Evolutionary conservation across 2,888 invertebrate species (phyloP), one percentile per base, ranked within the genome.

Genomic region (Limnephilus auricula): DNA sequence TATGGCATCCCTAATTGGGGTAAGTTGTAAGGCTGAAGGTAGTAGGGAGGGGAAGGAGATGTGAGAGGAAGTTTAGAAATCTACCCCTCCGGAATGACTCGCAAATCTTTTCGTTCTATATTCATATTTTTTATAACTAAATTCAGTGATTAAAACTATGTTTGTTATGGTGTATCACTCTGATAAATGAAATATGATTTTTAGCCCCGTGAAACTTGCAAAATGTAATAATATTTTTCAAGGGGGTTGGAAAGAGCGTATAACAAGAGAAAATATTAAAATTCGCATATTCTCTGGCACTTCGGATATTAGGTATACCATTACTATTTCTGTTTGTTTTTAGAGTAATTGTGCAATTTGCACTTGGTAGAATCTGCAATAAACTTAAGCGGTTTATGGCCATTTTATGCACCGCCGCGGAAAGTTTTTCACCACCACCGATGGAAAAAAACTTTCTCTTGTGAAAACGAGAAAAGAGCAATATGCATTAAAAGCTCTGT

Each of bases 271-370:
- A 65, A 65, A 65, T 25, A 65, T 65, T 65, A 25, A 65, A 65
- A 65, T 65, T 6, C 6, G 25, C 65, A 2, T 25, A 25, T 65
- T 65, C 18, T 25, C 25, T 6, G 65, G 25, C 25, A 65, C 25
- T 65, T 9, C 9, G 65, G 2, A 9, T 65, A n/a, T 65, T n/a
- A 65, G 65, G 65, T 65, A 65, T 65, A 65, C 65, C 15, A 50
- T 50, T 50, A 50, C 45, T 25, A n/a, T 25, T 65, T 65, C 25
- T n/a, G 65, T 65, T 65, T 65, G 65, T 65, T 65, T 65, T 65
- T 65, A 65, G 65, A 65, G n/a, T 65, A 25, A 65, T 65, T 82
- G 34, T 82, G 82, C 34, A 82, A 82, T 82, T 82, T 82, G 82
- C 34, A 82, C 18, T 82, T 32, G 34, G 18, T 32, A 34, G 34